Evolutionary conservation across 2,888 invertebrate species (phyloP).

Genomic region (Ellobium chinense): DNA sequence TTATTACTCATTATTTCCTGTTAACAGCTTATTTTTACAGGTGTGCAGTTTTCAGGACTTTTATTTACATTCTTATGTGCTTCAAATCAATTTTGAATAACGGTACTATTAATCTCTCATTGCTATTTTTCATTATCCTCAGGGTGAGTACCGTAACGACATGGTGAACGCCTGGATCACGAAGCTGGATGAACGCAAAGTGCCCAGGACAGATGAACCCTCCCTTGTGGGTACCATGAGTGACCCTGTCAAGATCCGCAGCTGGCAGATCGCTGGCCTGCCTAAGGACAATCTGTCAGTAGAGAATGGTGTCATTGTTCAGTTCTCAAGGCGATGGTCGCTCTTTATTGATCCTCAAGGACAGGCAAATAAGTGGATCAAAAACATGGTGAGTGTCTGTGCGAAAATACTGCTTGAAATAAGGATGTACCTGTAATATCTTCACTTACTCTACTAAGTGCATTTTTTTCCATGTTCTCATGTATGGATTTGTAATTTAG

Average conservation of each 20-base stretch:
- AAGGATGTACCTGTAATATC: too few relatives aligned
- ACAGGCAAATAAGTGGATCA: constrained; percentile 80
- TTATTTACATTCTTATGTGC: too few relatives aligned
- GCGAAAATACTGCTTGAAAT: too few relatives aligned
- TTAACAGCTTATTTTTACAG: too few relatives aligned
- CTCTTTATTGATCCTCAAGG: constrained; percentile 80
- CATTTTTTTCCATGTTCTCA: too few relatives aligned
- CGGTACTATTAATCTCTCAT: too few relatives aligned
- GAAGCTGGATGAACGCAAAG: constrained; percentile 68
- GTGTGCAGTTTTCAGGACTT: too few relatives aligned
- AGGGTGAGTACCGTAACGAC: constrained; percentile 77
- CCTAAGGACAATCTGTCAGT: constrained; percentile 79
- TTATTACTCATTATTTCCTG: too few relatives aligned
- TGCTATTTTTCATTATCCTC: constrained; percentile 2
- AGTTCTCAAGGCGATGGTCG: constrained; percentile 78
- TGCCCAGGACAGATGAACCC: constrained; percentile 77
- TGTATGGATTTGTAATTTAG: too few relatives aligned
- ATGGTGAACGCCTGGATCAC: constrained; percentile 77
- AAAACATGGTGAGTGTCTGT: constrained; percentile 78
- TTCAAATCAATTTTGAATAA: too few relatives aligned
- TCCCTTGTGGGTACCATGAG: constrained; percentile 75
- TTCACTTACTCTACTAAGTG: too few relatives aligned
- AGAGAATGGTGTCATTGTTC: constrained; percentile 79
- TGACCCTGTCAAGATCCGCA: constrained; percentile 79
- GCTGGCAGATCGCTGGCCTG: constrained; percentile 80